Evolutionary conservation across 1,140 invertebrate species (phyloP), one percentile per base, ranked within the genome.

Genomic region (Scaptomyza pallida): DNA sequence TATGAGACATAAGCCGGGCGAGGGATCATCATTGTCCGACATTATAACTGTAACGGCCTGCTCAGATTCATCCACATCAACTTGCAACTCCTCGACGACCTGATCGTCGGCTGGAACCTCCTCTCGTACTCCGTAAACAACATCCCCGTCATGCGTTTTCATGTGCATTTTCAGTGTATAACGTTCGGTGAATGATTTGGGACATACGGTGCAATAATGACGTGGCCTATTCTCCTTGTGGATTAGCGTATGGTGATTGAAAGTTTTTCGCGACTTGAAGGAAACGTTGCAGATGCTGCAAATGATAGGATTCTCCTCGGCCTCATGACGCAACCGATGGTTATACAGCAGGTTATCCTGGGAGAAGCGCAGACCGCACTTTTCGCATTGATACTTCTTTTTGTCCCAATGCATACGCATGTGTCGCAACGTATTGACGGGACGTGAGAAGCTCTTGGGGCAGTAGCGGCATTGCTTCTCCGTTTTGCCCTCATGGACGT

Each of bases 321-420:
- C 89, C 44, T 91, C 89, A 50, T 91, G 89, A 1, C 79, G 82
- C 52, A 91, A 47, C 1, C 82, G 63, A 51, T 91, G 89, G 35
- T 91, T 91, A 47, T 91, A 91, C 2, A 91, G 55, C 16, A 90
- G 59, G 43, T 91, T 88, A 19, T 90, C 85, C 45, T 85, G 77
- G 0, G 89, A 90, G 47, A 90, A 91, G 2, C 89, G 73, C 26
- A 86, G 30, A 1, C 89, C 89, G 41, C 89, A 91, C 52, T 89
- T 91, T 64, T 91, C 89, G 19, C 89, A 91, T 60, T 91, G 89
- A 56, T 89, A 90, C 33, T 91, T 89, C 45, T 91, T 90, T 37
- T 91, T 90, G 47, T 91, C 82, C 89, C 89, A 91, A 48, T 91
- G 89, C 80, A 89, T 90, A 26, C 89, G 82, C 89, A 90, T 91